These are phyloP conservation scores for Cuniculus paca DNA, from an alignment of 2,797 vertebrate genomes.

Conservation along the genomic window DNA sequence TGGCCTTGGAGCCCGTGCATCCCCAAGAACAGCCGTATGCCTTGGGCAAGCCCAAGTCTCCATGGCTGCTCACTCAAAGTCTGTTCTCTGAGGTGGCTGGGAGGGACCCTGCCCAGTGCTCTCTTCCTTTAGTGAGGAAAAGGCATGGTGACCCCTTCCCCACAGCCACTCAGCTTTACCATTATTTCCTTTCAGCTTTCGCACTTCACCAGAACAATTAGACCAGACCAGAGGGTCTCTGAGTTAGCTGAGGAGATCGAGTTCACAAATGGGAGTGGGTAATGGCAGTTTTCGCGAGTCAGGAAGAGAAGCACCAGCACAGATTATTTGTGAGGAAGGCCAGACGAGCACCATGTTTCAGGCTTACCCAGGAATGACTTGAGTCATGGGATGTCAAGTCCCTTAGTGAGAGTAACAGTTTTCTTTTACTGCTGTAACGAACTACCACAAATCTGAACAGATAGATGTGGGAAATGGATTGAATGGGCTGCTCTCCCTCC, in stretches of 20 bases:
- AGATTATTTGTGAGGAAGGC: neutral
- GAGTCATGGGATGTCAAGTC: neutral
- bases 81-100: neutral
- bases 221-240: neutral
- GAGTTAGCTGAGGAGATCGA: neutral
- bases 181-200: slow-evolving; percentile 1
- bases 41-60: neutral
- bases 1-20: neutral
- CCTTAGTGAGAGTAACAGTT: neutral
- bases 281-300: neutral
- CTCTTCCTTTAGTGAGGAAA: neutral
- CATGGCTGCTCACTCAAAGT: rapidly evolving
- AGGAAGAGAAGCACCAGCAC: neutral
- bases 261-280: neutral
- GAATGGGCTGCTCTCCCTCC: neutral
- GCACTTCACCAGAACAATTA: neutral
- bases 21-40: neutral
- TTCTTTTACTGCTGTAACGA: neutral
- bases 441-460: neutral
- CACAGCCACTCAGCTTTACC: neutral
- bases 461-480: neutral
- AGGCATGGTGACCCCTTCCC: neutral
- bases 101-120: neutral
- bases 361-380: neutral
- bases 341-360: neutral